These are phyloP conservation scores for Hepsetus odoe DNA, from an alignment of 2,113 vertebrate genomes.

Conservation along the genomic window DNA sequence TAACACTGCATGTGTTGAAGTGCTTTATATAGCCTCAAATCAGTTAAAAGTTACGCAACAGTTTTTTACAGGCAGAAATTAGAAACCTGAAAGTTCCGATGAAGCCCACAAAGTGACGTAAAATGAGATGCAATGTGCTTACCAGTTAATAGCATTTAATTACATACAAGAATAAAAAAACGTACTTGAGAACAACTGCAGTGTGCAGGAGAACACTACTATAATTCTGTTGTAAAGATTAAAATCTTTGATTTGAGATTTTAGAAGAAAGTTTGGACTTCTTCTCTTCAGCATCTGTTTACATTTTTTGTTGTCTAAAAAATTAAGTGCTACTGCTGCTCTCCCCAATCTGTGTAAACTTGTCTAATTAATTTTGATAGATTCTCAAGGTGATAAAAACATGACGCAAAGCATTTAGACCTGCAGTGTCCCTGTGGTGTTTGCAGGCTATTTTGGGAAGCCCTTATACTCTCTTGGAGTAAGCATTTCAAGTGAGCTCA, in stretches of 20 bases:
- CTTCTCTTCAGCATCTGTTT: constrained; percentile 18
- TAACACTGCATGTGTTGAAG: constrained; percentile 18
- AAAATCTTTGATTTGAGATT: background rate
- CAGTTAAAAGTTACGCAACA: background rate
- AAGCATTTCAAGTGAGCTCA: constrained; percentile 1
- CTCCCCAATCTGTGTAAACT: constrained; percentile 34
- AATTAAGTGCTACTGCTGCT: constrained; percentile 19
- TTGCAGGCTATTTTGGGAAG: constrained; percentile 57
- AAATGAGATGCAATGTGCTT: background rate
- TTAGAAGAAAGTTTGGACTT: background rate
- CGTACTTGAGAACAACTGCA: background rate
- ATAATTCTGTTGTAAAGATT: constrained; percentile 2
- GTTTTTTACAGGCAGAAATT: background rate
- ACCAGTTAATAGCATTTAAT: no score
- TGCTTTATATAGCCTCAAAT: constrained; percentile 11
- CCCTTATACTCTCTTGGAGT: constrained; percentile 17
- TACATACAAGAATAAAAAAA: background rate
- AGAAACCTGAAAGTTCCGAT: background rate
- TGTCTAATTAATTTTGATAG: constrained; percentile 52
- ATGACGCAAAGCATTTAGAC: constrained; percentile 55
- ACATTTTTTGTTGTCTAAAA: constrained; percentile 20
- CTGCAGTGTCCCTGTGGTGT: constrained; percentile 49
- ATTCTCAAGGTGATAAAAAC: constrained; percentile 50
- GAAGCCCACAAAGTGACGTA: background rate
- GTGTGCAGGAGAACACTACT: background rate